phyloP scores from a whole-genome alignment of 2,888 invertebrate genomes.

The Orchesella flavescens region DNA sequence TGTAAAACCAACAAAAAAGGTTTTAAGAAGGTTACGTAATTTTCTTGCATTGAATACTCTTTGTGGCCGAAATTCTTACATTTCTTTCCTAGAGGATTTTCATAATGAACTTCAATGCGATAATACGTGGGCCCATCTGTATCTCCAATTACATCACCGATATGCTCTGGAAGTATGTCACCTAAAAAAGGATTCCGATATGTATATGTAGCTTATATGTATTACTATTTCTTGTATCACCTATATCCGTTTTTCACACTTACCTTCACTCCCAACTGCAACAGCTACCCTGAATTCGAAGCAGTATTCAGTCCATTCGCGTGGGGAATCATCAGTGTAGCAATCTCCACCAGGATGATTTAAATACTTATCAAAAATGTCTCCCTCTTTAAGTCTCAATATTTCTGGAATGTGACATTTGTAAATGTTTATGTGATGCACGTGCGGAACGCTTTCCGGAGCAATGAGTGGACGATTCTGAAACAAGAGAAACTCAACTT shows the following conservation, averaged over 20 bases:
- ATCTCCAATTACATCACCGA: slow-evolving; percentile 86
- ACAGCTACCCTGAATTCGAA: slow-evolving; percentile 76
- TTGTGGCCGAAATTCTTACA: slow-evolving; percentile 69
- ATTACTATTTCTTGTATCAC: slow-evolving; percentile 94
- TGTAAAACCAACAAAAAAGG: neutral
- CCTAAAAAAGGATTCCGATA: slow-evolving; percentile 75
- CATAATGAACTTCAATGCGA: slow-evolving; percentile 93
- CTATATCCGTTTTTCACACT: slow-evolving; percentile 73
- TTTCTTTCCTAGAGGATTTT: slow-evolving; percentile 77
- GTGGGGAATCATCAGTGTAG: slow-evolving; percentile 80
- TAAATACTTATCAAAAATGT: slow-evolving; percentile 81
- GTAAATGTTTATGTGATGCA: slow-evolving; percentile 91
- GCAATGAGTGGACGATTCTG: slow-evolving; percentile 77
- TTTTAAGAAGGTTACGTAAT: no score
- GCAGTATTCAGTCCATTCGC: slow-evolving; percentile 75
- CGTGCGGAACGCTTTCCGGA: slow-evolving; percentile 78
- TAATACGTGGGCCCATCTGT: slow-evolving; percentile 84
- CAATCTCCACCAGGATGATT: slow-evolving; percentile 80
- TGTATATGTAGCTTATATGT: slow-evolving; percentile 63
- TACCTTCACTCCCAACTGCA: slow-evolving; percentile 78
- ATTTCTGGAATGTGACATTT: slow-evolving; percentile 78
- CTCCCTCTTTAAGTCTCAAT: slow-evolving; percentile 78
- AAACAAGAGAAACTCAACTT: slow-evolving; percentile 82
- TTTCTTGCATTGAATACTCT: no score
- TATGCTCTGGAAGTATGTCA: slow-evolving; percentile 80